Percentiles rank a stretch among this genome's conserved stretches.
phyloP scores from a whole-genome alignment of 1,140 invertebrate genomes.

The Penaeus indicus region DNA sequence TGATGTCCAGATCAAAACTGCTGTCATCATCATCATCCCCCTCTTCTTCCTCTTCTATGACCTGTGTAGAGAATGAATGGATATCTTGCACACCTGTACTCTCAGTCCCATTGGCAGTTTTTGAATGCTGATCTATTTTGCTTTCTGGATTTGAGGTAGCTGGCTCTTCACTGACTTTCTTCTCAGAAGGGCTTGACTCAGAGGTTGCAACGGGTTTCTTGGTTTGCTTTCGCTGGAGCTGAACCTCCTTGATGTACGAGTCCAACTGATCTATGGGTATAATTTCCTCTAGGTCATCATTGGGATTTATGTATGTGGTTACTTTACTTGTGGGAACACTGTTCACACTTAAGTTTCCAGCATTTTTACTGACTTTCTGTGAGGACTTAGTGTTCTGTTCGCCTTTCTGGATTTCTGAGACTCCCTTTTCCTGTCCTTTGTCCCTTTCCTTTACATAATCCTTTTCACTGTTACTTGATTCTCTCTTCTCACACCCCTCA shows the following conservation, averaged over 20 bases:
- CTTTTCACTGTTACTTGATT: too few species aligned
- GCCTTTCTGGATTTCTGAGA: too few species aligned
- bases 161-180: neutral
- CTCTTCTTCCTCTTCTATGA: neutral
- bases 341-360: too few species aligned
- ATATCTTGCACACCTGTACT: neutral
- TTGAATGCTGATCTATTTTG: neutral
- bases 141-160: neutral
- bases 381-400: too few species aligned
- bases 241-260: slow-evolving; percentile 45
- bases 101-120: neutral
- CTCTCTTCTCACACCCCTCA: too few species aligned
- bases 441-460: too few species aligned
- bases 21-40: slow-evolving; percentile 41
- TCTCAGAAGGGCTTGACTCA: neutral
- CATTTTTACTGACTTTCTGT: too few species aligned
- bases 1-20: slow-evolving; percentile 50
- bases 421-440: too few species aligned
- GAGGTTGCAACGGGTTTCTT: neutral
- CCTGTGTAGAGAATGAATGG: neutral
- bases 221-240: slow-evolving; percentile 29
- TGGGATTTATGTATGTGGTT: neutral
- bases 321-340: neutral
- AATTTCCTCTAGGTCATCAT: slow-evolving; percentile 49
- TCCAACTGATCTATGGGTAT: slow-evolving; percentile 46